Conservation (phyloP, 2,797 vertebrate genomes). For the Notoglanidium macrostoma region DNA sequence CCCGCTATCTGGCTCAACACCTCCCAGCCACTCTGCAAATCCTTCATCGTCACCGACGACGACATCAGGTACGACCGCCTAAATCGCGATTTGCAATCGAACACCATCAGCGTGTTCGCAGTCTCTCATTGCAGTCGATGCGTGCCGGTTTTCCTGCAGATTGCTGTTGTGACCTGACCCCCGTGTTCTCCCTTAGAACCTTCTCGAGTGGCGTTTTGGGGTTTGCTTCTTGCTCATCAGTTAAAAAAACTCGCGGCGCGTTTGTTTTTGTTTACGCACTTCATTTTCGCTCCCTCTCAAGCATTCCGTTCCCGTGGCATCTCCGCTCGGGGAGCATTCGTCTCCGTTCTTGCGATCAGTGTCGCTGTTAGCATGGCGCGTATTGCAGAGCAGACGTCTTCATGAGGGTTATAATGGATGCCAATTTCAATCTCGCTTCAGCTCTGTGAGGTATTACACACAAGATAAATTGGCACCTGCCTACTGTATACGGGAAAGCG, state of each 20-base stretch:
- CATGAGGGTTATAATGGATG: conserved; percentile 39
- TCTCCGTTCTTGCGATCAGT: not conserved
- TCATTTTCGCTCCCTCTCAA: conserved; percentile 21
- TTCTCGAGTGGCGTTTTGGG: not conserved
- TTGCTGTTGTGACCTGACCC: conserved; percentile 10
- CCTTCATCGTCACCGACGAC: conserved; percentile 90
- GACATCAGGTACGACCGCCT: conserved; percentile 81
- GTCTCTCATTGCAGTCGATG: not conserved
- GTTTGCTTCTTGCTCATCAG: not conserved
- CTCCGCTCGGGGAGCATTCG: not conserved
- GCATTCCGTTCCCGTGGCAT: not conserved
- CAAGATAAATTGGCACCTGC: conserved; percentile 44
- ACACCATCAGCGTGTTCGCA: not conserved
- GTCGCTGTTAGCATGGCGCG: not conserved
- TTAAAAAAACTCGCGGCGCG: not conserved
- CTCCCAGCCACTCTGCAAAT: conserved; percentile 87
- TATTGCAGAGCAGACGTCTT: conserved; percentile 16
- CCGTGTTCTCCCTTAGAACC: not conserved
- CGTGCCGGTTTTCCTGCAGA: not conserved
- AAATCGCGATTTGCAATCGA: not conserved
- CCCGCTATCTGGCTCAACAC: conserved; percentile 91
- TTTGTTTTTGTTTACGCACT: conserved; percentile 18
- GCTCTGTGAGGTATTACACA: conserved; percentile 36
- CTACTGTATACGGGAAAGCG: conserved; percentile 22
- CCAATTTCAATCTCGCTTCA: conserved; percentile 34